A percentile compares a stretch with the other conserved stretches of the same genome.
Conservation (phyloP, 2,113 vertebrate species). For the Silurus glanis region DNA sequence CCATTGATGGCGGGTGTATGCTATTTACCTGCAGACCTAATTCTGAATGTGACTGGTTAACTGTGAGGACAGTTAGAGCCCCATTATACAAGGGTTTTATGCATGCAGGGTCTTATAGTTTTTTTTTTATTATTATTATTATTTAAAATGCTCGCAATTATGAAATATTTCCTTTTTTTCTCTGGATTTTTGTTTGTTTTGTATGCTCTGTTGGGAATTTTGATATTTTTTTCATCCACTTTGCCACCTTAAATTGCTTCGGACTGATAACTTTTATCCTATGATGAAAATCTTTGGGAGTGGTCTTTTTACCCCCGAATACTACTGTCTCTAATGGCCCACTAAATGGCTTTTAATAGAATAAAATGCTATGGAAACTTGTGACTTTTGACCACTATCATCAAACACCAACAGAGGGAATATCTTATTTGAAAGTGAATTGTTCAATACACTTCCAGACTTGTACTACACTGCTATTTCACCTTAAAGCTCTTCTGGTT, state of each 20-base stretch:
- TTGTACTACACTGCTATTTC: not conserved
- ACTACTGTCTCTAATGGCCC: not conserved
- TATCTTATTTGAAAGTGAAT: not conserved
- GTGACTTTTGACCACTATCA: not conserved
- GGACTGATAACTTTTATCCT: not conserved
- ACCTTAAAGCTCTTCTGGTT: not conserved
- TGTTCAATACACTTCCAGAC: not conserved
- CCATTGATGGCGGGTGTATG: too few species aligned
- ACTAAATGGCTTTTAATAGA: not conserved
- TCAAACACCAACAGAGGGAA: not conserved
- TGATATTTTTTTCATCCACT: not conserved
- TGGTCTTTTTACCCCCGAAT: not conserved
- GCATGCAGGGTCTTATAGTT: too few species aligned
- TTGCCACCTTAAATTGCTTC: not conserved
- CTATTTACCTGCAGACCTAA: too few species aligned
- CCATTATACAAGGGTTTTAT: too few species aligned
- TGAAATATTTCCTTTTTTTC: too few species aligned
- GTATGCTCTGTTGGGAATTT: not conserved
- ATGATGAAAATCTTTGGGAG: not conserved
- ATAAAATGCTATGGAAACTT: not conserved
- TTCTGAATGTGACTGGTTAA: too few species aligned
- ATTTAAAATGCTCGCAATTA: too few species aligned
- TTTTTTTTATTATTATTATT: too few species aligned
- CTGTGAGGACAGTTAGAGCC: too few species aligned
- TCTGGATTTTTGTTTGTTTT: too few species aligned